Evolutionary conservation across 2,797 vertebrate genomes (phyloP).

Genomic region (Lithobates sylvaticus): DNA sequence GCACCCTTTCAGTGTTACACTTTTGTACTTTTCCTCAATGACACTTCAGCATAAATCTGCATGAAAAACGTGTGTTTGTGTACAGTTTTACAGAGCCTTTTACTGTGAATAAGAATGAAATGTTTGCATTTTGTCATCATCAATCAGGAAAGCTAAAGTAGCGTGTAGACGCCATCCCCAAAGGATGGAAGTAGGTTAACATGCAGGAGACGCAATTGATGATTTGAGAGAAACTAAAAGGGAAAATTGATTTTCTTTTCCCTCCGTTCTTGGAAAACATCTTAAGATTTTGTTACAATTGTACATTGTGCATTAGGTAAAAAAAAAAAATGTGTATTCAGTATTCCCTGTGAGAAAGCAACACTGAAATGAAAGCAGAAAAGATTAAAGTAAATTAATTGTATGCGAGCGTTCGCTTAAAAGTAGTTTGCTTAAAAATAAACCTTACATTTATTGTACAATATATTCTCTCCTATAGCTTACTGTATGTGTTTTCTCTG

Average conservation of each 20-base stretch:
- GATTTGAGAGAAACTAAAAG: not conserved
- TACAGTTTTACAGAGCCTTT: not conserved
- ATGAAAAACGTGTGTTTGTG: not conserved
- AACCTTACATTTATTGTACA: not conserved
- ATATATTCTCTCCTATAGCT: not conserved
- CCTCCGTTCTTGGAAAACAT: not conserved
- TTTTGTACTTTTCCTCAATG: too few relatives aligned
- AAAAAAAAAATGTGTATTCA: not conserved
- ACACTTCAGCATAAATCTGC: not conserved
- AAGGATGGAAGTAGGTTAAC: constrained; percentile 20
- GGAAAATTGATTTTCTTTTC: constrained; percentile 18
- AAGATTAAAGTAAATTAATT: constrained; percentile 4
- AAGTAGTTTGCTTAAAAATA: not conserved
- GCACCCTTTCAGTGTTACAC: too few relatives aligned
- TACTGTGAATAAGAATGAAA: constrained; percentile 12
- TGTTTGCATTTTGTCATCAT: constrained; percentile 29
- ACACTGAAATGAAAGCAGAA: not conserved
- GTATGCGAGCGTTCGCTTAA: not conserved
- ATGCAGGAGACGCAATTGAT: constrained; percentile 9
- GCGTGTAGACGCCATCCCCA: not conserved
- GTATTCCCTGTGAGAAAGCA: not conserved
- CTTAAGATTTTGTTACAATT: not conserved
- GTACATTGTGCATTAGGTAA: not conserved
- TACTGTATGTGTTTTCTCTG: not conserved
- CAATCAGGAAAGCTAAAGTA: constrained; percentile 1